Conservation (phyloP, 2,113 vertebrate genomes). For the Nothobranchius furzeri region DNA sequence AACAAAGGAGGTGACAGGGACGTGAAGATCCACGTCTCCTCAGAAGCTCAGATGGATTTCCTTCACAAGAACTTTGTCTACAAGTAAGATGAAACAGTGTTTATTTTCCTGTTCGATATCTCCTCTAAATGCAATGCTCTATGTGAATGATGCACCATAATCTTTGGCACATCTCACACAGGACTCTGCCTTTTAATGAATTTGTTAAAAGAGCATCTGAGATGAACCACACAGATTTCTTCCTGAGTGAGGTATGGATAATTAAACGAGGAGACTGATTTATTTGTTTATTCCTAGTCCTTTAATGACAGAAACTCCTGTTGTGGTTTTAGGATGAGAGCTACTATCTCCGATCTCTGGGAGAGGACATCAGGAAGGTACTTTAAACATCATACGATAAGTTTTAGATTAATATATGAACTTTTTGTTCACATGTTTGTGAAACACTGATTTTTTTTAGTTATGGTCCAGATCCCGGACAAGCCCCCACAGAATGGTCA, state of each 20-base stretch:
- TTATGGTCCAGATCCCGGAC: too few relatives aligned
- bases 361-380: conserved; percentile 92
- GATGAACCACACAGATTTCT: conserved; percentile 86
- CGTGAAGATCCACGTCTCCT: conserved; percentile 91
- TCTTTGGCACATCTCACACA: conserved; percentile 51
- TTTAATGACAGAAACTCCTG: not conserved
- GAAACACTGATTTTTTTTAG: too few relatives aligned
- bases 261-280: accelerated
- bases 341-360: conserved; percentile 94
- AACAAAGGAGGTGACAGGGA: conserved; percentile 78
- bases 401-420: too few relatives aligned
- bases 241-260: conserved; percentile 87
- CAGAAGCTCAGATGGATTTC: conserved; percentile 91
- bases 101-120: accelerated
- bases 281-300: not conserved
- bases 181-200: conserved; percentile 88
- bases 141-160: too few relatives aligned
- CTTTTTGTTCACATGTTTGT: too few relatives aligned
- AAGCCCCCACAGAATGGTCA: too few relatives aligned
- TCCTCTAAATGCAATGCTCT: not conserved
- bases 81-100: conserved; percentile 76
- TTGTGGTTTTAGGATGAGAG: conserved; percentile 85
- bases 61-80: conserved; percentile 95
- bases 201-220: conserved; percentile 91
- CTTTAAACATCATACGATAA: too few relatives aligned